These are phyloP conservation scores for Gopherus evgoodei DNA, from an alignment of 2,113 vertebrate species.

Conservation along the genomic window DNA sequence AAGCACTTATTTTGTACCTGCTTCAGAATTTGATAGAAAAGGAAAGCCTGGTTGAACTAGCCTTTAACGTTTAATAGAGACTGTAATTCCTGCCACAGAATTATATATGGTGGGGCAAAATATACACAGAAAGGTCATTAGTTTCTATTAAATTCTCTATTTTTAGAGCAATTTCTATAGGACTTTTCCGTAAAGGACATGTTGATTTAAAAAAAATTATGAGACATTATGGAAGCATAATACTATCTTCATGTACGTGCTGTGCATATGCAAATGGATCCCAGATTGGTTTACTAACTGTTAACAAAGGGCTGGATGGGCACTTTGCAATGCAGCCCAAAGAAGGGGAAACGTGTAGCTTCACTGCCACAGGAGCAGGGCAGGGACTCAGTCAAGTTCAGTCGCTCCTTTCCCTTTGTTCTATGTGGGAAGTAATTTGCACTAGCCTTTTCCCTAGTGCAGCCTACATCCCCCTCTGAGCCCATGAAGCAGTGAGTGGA, in stretches of 20 bases:
- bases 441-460: background rate
- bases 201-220: background rate
- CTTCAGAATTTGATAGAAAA: background rate
- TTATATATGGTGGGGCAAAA: background rate
- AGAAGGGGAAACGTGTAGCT: background rate
- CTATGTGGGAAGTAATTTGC: background rate
- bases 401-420: background rate
- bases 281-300: background rate
- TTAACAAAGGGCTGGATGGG: background rate
- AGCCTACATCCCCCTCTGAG: background rate
- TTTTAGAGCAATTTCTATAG: background rate
- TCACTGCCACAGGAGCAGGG: background rate
- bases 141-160: background rate
- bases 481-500: rapidly evolving
- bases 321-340: background rate
- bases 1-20: background rate
- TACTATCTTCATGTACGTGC: background rate
- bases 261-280: background rate
- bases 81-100: background rate
- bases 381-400: background rate
- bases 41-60: background rate
- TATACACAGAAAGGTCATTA: background rate
- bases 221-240: background rate
- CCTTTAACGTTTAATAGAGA: background rate
- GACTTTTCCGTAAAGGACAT: background rate